Percentiles rank a stretch among this genome's conserved stretches.
Conservation (phyloP, 2,113 vertebrate species). For the Rhabdomys dilectus region DNA sequence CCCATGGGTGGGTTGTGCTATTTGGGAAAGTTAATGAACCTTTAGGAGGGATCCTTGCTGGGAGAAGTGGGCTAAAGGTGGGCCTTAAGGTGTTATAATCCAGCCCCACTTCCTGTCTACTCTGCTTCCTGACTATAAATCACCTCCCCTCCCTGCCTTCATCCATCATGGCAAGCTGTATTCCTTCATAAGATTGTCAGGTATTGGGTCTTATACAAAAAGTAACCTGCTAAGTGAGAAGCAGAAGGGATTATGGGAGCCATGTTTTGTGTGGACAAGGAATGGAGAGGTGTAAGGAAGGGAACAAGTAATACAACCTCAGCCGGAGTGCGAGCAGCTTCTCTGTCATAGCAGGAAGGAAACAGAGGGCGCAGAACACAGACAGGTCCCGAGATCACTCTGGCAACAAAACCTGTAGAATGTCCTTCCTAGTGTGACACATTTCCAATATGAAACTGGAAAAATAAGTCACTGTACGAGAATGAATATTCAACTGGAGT, state of each 20-base stretch:
- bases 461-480: slow-evolving; percentile 15
- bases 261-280: not conserved
- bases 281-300: not conserved
- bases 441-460: not conserved
- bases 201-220: not conserved
- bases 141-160: not conserved
- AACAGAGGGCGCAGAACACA: not conserved
- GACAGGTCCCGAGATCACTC: not conserved
- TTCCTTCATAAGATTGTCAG: not conserved
- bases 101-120: not conserved
- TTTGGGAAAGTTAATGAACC: not conserved
- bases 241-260: not conserved
- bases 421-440: not conserved
- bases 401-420: not conserved
- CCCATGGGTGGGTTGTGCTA: not conserved
- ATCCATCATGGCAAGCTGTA: not conserved
- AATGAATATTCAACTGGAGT: not conserved
- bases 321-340: not conserved
- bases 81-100: not conserved
- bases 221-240: not conserved
- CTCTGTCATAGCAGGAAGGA: not conserved
- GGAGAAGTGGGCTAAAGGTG: not conserved
- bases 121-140: not conserved
- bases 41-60: not conserved
- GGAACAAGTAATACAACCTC: not conserved